Base-by-base conservation (phyloP, 2,797 vertebrate species). In the Labroides dimidiatus region DNA sequence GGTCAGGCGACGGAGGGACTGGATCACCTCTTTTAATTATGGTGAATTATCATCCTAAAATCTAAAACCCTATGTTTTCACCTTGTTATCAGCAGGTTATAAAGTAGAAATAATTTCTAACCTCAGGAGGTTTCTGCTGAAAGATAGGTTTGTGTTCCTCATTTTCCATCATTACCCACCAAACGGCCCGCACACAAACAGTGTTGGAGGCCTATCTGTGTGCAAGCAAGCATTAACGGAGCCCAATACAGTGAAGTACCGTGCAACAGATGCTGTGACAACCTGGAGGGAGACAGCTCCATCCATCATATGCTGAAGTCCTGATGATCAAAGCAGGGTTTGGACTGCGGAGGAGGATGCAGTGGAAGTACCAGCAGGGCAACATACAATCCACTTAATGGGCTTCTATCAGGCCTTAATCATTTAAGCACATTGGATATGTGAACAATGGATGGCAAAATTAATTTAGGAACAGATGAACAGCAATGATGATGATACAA, bases 211-310 rank as follows among this genome's bases (percentile, higher is more conserved):
- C 56, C 60, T 59, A 75, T 78, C 47, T 52, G 76, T 78, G 86
- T 62, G 82, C 64, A 74, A 11, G 65, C 77, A 50, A 76, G 75
- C 71, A 59, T 69, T 45, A 7, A 61, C 74, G 49, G 71, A 80
- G 84, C 77, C 69, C 62, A 50, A 78, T 68, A 53, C 53, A 65
- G 83, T 70, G 87, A 49, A 83, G 76, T 72, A 44, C 75, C 61
- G 50, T 47, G 88, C 90, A 88, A 92, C 84, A 93, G 91, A 92
- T 90, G 90, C 86, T 78, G 75, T 80, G 80, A 88, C 80, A 91
- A 87, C 90, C 86, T 90, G 86, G 84, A 73, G 65, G 64, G 55
- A 82, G 89, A 92, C 89, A 83, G 87, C 79, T 85, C 82, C 90
- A 91, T 91, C 89, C 87, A 90, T 93, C 90, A 92, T 83, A 77